Base-by-base conservation (phyloP, 2,113 vertebrate species). In the Festucalex cinctus region DNA sequence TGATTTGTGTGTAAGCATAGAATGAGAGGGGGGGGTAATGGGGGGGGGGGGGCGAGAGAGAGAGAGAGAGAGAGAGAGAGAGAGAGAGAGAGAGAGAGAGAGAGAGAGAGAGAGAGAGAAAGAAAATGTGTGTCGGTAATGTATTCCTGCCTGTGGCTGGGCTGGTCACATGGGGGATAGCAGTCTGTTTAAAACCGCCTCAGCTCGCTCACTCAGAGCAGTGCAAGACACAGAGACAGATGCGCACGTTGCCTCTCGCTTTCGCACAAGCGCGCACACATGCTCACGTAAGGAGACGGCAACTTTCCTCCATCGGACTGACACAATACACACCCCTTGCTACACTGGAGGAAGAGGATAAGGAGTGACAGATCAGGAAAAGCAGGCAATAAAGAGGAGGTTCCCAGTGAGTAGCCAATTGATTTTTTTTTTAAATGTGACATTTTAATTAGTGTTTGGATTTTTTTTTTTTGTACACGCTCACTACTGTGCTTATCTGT, bases 121-220 rank as follows among this genome's bases (percentile, higher is more conserved):
- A 3, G 69, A 9, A 64, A 32, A 53, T 26, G 74, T 24, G 79
- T 79, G 70, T 82, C 72, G 36, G 82, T 91, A 90, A 91, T 89
- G 81, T 89, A 89, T 91, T 89, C 88, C 83, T 91, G 90, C 81
- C 86, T 89, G 87, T 89, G 90, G 86, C 88, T 91, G 90, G 78
- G 88, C 85, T 92, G 91, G 91, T 93, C 92, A 93, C 91, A 93
- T 92, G 92, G 91, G 60, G 91, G 87, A 87, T 83, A 87, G 89
- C 87, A 90, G 91, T 83, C 87, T 92, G 91, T 92, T 93, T 93
- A 92, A 93, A 93, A 92, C 90, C 91, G 90, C 89, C 88, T 89
- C 83, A 63, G 84, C 87, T 90, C 79, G 79, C 87, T 90, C 87
- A 88, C 78, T 87, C 91, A 85, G 85, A 87, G 89, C 88, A 91